phyloP scores from a whole-genome alignment of 2,888 invertebrate genomes.

The Microctonus hyperodae region DNA sequence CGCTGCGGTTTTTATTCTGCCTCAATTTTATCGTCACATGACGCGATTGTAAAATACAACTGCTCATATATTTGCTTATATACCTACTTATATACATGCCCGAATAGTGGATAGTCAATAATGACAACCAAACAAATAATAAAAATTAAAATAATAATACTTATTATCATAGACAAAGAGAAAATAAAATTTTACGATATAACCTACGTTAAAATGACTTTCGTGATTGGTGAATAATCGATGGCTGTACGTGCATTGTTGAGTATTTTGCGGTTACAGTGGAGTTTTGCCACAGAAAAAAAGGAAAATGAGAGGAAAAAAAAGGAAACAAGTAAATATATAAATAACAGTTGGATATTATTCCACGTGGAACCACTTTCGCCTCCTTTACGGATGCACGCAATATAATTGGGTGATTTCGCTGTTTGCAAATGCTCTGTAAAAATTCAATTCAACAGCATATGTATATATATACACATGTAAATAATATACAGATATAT shows the following conservation, averaged over 20 bases:
- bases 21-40: neutral
- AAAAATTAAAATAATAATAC: neutral
- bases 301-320: neutral
- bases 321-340: neutral
- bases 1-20: slow-evolving; percentile 5
- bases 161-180: neutral
- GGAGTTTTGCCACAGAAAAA: neutral
- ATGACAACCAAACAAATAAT: neutral
- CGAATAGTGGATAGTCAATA: neutral
- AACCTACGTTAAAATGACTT: neutral
- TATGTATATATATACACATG: neutral
- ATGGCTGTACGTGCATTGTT: neutral
- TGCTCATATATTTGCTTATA: too few relatives aligned
- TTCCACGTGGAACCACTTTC: slow-evolving; percentile 44
- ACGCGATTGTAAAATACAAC: neutral
- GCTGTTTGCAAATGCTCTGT: slow-evolving; percentile 20
- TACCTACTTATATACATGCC: neutral
- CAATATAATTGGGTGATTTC: slow-evolving; percentile 26
- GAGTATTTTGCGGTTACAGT: neutral
- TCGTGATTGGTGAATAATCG: neutral
- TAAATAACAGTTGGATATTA: slow-evolving; percentile 15
- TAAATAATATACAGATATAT: neutral
- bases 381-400: slow-evolving; percentile 33
- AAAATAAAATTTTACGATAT: neutral
- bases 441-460: slow-evolving; percentile 4